Base-by-base conservation (phyloP, 2,888 invertebrate genomes). In the Amblyjoppa proteus region DNA sequence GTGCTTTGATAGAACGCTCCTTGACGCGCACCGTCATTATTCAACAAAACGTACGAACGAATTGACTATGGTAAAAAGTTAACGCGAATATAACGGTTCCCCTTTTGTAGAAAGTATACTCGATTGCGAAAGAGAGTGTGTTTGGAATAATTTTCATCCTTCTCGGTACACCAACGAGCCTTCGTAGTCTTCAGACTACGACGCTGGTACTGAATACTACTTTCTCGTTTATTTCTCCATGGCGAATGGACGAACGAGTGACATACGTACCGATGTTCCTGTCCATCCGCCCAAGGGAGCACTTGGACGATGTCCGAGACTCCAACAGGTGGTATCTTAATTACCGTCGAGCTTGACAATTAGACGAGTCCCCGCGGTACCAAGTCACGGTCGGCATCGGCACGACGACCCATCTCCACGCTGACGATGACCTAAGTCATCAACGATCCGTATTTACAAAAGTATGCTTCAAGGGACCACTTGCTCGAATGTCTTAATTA, bases 401-500 rank as follows among this genome's bases (percentile, higher is more conserved):
- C 28, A 66, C 6, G 34, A 13, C 51, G 53, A 51, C 41, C 64
- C 45, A 64, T 66, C 64, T 56, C 25, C 16, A 49, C 64, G n/a
- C 66, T 58, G n/a, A 61, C 56, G 61, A 56, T 45, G 79, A 70
- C 78, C 74, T 45, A 71, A 77, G 71, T 45, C 51, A 66, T 75
- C 81, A 81, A 78, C 69, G 41, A 69, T 69, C 77, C 81, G 68
- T 34, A 64, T 64, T 34, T 69, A 82, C 78, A 56, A 58, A 75
- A 53, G 75, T 75, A 51, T 58, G 6, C 70, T 56, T 71, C 41
- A 73, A n/a, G 16, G 71, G 66, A 69, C 7, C 82, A 66, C 79
- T 79, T 68, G 20, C 41, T 81, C 81, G 85, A 88, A 89, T 89
- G 87, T 90, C 90, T 90, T 89, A 89, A 90, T 90, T 89, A 88